Conservation (phyloP, 2,888 invertebrate genomes). For the Dilophus febrilis region DNA sequence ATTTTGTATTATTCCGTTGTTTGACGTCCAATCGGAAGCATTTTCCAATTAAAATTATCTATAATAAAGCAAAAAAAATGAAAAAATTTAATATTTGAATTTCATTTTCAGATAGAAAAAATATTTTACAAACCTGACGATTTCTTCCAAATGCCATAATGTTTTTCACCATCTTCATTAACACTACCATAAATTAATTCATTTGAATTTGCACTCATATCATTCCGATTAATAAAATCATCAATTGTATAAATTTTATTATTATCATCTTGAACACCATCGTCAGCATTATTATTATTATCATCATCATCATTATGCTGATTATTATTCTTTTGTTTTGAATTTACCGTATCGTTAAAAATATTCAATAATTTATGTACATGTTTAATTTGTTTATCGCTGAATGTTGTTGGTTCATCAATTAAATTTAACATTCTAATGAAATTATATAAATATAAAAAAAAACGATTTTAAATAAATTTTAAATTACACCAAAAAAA, state of each 20-base stretch:
- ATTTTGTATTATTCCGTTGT: not conserved
- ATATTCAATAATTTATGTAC: too few relatives aligned
- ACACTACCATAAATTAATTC: not conserved
- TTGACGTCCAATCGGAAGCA: not conserved
- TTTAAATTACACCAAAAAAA: too few relatives aligned
- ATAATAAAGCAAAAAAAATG: not conserved
- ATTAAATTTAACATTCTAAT: not conserved
- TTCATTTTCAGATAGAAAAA: not conserved
- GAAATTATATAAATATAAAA: not conserved
- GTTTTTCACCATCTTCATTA: too few relatives aligned
- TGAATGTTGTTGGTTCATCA: not conserved
- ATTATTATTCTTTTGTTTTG: too few relatives aligned
- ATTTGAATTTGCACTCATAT: not conserved
- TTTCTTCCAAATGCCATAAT: not conserved
- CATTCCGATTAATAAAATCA: not conserved
- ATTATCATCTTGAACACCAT: too few relatives aligned
- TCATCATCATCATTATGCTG: too few relatives aligned
- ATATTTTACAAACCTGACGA: not conserved
- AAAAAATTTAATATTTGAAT: not conserved
- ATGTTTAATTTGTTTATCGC: not conserved
- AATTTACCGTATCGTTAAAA: too few relatives aligned
- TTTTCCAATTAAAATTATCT: slow-evolving; percentile 1
- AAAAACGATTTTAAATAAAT: too few relatives aligned
- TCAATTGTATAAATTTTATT: not conserved
- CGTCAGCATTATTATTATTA: too few relatives aligned